These are phyloP conservation scores for Acutogordius australiensis DNA, from an alignment of 2,888 invertebrate genomes.

Conservation along the genomic window DNA sequence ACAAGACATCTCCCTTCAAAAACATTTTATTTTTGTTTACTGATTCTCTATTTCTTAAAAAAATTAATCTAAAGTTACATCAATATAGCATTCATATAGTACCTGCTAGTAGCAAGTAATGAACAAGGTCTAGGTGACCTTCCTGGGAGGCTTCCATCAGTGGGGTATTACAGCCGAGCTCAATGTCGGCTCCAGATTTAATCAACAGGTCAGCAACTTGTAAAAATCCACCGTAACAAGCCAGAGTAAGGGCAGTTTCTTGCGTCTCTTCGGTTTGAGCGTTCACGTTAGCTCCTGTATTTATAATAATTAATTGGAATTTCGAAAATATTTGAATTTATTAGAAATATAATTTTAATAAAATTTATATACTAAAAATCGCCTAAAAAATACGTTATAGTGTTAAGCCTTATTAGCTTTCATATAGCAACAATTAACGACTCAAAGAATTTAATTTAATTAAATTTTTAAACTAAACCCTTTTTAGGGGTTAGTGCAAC, in stretches of 20 bases:
- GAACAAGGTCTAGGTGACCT: slow-evolving; percentile 65
- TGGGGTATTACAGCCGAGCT: slow-evolving; percentile 74
- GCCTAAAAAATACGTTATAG: neutral
- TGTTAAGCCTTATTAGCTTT: neutral
- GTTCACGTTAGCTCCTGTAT: slow-evolving; percentile 50
- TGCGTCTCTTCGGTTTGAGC: slow-evolving; percentile 95
- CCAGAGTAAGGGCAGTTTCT: slow-evolving; percentile 68
- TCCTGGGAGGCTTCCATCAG: slow-evolving; percentile 96
- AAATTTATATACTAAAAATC: neutral
- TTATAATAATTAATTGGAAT: slow-evolving; percentile 12
- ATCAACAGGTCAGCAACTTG: slow-evolving; percentile 80
- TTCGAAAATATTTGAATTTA: too few species aligned
- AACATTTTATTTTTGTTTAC: too few species aligned
- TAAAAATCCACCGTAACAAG: slow-evolving; percentile 72
- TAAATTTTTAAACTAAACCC: too few species aligned
- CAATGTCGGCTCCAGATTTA: slow-evolving; percentile 71
- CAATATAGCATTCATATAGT: too few species aligned
- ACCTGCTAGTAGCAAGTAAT: slow-evolving; percentile 23
- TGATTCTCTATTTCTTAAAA: too few species aligned
- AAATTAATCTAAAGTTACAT: too few species aligned
- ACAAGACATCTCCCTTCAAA: too few species aligned
- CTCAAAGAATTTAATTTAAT: too few species aligned
- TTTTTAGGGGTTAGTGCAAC: too few species aligned
- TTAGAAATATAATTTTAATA: neutral
- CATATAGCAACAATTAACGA: too few species aligned